Percentiles rank a stretch among this genome's conserved stretches.
Evolutionary conservation across 2,113 vertebrate species (phyloP).

Genomic region (Crotalus viridis): DNA sequence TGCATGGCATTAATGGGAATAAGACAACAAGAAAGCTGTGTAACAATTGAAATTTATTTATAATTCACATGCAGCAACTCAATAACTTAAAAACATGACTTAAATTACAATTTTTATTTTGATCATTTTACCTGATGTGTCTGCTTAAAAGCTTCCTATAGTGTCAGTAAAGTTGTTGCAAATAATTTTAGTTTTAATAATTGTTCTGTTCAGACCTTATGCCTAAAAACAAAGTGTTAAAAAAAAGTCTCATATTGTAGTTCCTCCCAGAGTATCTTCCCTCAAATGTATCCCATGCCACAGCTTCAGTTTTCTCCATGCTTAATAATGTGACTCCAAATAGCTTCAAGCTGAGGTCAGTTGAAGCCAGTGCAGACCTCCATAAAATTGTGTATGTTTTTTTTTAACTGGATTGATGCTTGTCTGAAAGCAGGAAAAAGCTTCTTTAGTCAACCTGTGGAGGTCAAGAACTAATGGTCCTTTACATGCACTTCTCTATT

Average conservation of each 20-base stretch:
- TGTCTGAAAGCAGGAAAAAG: not conserved
- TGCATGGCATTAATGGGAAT: not conserved
- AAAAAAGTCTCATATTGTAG: not conserved
- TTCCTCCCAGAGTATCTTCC: not conserved
- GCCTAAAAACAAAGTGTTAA: not conserved
- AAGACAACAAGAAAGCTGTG: not conserved
- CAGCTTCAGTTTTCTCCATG: not conserved
- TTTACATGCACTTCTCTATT: not conserved
- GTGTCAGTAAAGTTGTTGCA: not conserved
- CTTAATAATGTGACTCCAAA: not conserved
- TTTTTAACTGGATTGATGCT: not conserved
- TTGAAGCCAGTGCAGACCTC: not conserved
- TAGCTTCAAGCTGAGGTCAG: not conserved
- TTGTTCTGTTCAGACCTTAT: not conserved
- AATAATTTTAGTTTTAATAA: not conserved
- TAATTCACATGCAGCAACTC: not conserved
- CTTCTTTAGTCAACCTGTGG: not conserved
- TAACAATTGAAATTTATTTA: not conserved
- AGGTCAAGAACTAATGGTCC: not conserved
- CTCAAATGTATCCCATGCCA: not conserved
- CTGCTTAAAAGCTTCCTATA: not conserved
- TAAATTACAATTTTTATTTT: not conserved
- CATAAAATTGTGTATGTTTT: not conserved
- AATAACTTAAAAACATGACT: not conserved
- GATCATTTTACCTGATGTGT: not conserved